Evolutionary conservation across 2,888 invertebrate species (phyloP), one percentile per base, ranked within the genome.

Genomic region (Malthinus seriepunctatus): DNA sequence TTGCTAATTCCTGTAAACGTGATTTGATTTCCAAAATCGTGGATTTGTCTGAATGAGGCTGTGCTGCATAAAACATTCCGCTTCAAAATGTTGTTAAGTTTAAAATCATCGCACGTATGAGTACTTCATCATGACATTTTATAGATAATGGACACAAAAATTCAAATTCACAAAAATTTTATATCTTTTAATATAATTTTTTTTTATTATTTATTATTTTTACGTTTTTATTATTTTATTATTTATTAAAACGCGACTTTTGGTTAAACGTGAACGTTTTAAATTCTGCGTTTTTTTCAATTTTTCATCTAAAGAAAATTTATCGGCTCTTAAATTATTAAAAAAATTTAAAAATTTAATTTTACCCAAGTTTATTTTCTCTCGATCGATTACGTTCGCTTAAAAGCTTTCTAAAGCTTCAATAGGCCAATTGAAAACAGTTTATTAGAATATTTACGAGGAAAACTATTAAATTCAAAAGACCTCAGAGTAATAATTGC

Each of bases 61-160:
- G 65, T 50, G 49, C 60, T 68, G 68, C 68, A 68, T 68, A 68
- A 68, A 68, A 68, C 66, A 68, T 68, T 56, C 60, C 58, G 60
- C 60, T 57, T 50, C 37, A 14, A 58, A 51, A 39, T 52, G 52
- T 46, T 60, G 56, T 56, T 44, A 55, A 59, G 32, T 63, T 63
- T 60, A 54, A 63, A 63, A 60, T 54, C 63, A 53, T 14, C 31
- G 33, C 63, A 63, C 63, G 63, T 63, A 47, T 45, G 38, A 45
- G 52, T 63, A 56, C 60, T 61, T 56, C 63, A 48, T 63, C 63
- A 63, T 51, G 44, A 33, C 50, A 50, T 61, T 63, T 63, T 61
- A 60, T 63, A 53, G 63, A 63, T 63, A 63, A 63, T 56, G 60
- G 60, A 63, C 51, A 63, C 39, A 32, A 44, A 46, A 49, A 51